Percentiles rank a stretch among this genome's conserved stretches.
Evolutionary conservation across 2,888 invertebrate species (phyloP).

Genomic region (Pandemis heparana): DNA sequence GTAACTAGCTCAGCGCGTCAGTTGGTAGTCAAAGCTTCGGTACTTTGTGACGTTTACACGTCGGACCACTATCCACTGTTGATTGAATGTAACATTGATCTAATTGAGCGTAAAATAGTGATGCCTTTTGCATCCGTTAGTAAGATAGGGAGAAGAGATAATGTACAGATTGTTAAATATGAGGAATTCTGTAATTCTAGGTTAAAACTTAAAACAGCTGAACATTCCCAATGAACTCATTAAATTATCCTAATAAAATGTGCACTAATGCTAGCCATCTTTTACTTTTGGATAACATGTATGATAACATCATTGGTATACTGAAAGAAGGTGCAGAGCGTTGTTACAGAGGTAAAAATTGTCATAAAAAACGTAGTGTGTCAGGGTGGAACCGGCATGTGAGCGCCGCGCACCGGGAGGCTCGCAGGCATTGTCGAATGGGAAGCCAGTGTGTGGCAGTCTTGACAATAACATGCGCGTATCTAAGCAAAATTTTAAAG

Average conservation of each 20-base stretch:
- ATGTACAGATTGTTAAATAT: neutral
- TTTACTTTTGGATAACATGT: too few relatives aligned
- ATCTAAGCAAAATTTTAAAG: neutral
- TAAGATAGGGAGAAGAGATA: neutral
- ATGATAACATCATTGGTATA: too few relatives aligned
- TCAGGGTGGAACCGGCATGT: neutral
- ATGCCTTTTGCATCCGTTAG: too few relatives aligned
- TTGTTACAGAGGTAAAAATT: too few relatives aligned
- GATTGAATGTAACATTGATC: neutral
- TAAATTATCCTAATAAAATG: too few relatives aligned
- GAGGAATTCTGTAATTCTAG: too few relatives aligned
- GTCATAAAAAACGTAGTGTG: neutral
- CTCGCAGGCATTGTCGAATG: neutral
- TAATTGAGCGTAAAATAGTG: slow-evolving; percentile 17
- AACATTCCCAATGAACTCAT: too few relatives aligned
- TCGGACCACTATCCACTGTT: neutral
- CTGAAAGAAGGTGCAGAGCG: too few relatives aligned
- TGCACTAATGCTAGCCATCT: too few relatives aligned
- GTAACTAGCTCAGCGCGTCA: too few relatives aligned
- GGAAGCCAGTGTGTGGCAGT: neutral
- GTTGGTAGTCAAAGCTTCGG: too few relatives aligned
- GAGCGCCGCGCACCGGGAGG: neutral
- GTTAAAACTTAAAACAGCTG: too few relatives aligned
- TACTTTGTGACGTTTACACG: slow-evolving; percentile 37
- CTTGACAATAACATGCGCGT: neutral